Evolutionary conservation across 1,140 invertebrate species (phyloP).

Genomic region (Papilio aristodemus): DNA sequence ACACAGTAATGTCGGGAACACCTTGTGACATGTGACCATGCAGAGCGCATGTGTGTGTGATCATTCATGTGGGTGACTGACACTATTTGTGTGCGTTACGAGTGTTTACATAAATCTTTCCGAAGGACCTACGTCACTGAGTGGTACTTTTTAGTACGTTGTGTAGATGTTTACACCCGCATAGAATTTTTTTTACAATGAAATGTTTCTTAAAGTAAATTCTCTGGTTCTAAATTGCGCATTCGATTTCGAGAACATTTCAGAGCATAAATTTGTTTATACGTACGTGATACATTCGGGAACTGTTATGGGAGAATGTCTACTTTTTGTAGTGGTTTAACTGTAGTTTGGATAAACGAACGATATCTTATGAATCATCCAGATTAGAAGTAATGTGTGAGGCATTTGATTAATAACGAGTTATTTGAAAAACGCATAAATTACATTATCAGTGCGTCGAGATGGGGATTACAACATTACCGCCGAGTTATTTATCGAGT

Average conservation of each 20-base stretch:
- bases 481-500: slow-evolving; percentile 1
- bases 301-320: too few relatives aligned
- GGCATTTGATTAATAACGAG: slow-evolving; percentile 5
- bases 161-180: neutral
- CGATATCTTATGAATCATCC: neutral
- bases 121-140: slow-evolving; percentile 9
- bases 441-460: neutral
- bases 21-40: slow-evolving; percentile 43
- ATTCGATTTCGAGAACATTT: neutral
- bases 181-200: neutral
- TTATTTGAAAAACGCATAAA: slow-evolving; percentile 19
- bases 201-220: slow-evolving; percentile 15
- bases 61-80: slow-evolving; percentile 40
- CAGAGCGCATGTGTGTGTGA: too few relatives aligned
- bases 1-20: slow-evolving; percentile 41
- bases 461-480: slow-evolving; percentile 8
- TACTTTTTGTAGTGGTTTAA: neutral
- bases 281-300: too few relatives aligned
- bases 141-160: neutral
- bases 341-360: neutral
- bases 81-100: slow-evolving; percentile 37
- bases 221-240: slow-evolving; percentile 5
- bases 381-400: slow-evolving; percentile 2
- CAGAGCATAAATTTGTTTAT: neutral
- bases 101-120: slow-evolving; percentile 14